Base-by-base conservation (phyloP, 2,797 vertebrate species). In the Cheirogaleus major region DNA sequence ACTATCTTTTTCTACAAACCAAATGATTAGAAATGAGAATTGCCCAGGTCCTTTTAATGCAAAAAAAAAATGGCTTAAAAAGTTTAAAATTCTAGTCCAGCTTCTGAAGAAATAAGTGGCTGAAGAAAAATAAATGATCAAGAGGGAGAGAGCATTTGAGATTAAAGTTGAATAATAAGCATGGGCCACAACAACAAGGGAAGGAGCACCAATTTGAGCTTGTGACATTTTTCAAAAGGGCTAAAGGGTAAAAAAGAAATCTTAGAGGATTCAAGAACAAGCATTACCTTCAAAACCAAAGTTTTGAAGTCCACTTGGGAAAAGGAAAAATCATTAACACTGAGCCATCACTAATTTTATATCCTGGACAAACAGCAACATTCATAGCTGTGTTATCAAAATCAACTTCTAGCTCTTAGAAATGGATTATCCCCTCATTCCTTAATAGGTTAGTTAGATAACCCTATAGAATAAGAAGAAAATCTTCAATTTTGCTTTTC, bases 401-500 rank as follows among this genome's bases (percentile, higher is more conserved):
- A 76, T 85, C 45, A 59, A 22, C 1, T 27, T 94, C 69, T 81
- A 52, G 22, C 35, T 65, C 25, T 61, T 32, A 11, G 70, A 38
- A 84, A 2, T 70, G 1, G 27, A 11, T 57, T 84, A 50, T 23
- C 20, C 13, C 86, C 8, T 65, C 41, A 82, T 80, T 88, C 23
- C 45, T 86, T 75, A 79, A 72, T 20, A 57, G 13, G 59, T 70
- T 76, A 72, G 32, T 38, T 76, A 79, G 9, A 70, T 67, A 85
- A 91, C 32, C 5, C 35, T 79, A 32, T 75, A 70, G 61, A 85
- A 73, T 1, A 65, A 63, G 23, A 73, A 69, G 0, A 70, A 95
- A 92, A 41, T 78, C 3, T 85, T 91, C 55, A 10, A 85, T 94
- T 84, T 86, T 96, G 27, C 5, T 76, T 90, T 85, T 89, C 25